These are phyloP conservation scores for Hyaena hyaena DNA, from an alignment of 2,113 vertebrate genomes.

Conservation along the genomic window DNA sequence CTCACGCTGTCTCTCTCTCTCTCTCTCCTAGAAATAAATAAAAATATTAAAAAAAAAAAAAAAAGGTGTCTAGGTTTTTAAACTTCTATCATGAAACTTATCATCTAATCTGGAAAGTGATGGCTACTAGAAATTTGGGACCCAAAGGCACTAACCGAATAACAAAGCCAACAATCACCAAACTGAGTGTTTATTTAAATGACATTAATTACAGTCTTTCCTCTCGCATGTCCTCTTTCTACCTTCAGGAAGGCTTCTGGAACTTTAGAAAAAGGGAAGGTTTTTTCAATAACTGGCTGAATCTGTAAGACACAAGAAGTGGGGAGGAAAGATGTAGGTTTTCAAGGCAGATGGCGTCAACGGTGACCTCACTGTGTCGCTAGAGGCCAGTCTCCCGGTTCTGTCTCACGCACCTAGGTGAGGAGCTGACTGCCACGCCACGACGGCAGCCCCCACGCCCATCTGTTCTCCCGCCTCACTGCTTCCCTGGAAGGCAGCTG, in stretches of 20 bases:
- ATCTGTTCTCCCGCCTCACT: neutral
- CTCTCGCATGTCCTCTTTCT: slow-evolving; percentile 94
- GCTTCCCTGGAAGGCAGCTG: fast-evolving
- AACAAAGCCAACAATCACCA: neutral
- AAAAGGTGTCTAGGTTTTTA: neutral
- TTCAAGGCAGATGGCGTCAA: neutral
- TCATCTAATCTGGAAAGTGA: neutral
- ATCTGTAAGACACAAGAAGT: slow-evolving; percentile 88
- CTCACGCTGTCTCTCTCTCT: too few relatives aligned
- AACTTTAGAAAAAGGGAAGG: slow-evolving; percentile 93
- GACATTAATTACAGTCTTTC: slow-evolving; percentile 94
- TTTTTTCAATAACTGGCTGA: slow-evolving; percentile 92
- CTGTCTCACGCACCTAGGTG: fast-evolving
- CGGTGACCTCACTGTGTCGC: fast-evolving
- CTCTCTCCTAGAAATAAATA: too few relatives aligned
- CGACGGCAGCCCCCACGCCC: neutral
- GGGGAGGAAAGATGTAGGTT: neutral
- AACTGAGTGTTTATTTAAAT: slow-evolving; percentile 66
- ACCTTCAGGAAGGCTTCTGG: slow-evolving; percentile 94
- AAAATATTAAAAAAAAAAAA: too few relatives aligned
- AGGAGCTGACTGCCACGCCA: neutral
- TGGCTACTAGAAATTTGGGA: neutral
- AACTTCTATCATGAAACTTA: neutral
- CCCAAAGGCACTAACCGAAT: neutral
- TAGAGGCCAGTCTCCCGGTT: fast-evolving